A percentile compares a stretch with the other conserved stretches of the same genome.
Evolutionary conservation across 2,797 vertebrate genomes (phyloP).

Genomic region (Enteromius viviparus): DNA sequence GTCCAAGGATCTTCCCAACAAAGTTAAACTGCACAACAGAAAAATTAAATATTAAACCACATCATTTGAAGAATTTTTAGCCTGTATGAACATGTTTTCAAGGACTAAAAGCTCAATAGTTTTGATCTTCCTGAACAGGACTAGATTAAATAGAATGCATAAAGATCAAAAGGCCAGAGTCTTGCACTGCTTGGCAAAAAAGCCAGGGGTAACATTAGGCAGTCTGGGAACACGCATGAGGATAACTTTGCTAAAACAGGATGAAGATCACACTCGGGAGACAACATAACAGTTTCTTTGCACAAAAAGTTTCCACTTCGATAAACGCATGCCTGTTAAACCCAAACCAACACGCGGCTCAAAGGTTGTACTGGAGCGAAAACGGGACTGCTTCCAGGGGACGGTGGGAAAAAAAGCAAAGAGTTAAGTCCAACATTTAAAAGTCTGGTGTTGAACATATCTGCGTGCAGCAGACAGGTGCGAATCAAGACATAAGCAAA

Average conservation of each 20-base stretch:
- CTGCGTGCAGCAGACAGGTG: not conserved
- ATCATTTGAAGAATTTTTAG: not conserved
- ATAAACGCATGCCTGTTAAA: not conserved
- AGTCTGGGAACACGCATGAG: not conserved
- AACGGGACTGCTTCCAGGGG: not conserved
- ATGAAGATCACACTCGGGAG: not conserved
- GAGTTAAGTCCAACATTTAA: not conserved
- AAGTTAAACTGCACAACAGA: slow-evolving; percentile 90
- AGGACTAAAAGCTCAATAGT: slow-evolving; percentile 26
- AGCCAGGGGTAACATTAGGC: slow-evolving; percentile 1
- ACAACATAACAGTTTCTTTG: slow-evolving; percentile 1
- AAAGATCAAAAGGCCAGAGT: slow-evolving; percentile 27
- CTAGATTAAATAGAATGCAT: slow-evolving; percentile 39
- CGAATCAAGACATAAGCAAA: not conserved
- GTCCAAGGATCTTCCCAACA: slow-evolving; percentile 97
- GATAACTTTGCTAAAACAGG: not conserved
- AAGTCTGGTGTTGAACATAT: not conserved
- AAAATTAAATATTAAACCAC: slow-evolving; percentile 48
- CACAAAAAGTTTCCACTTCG: slow-evolving; percentile 9
- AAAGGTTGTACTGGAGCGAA: not conserved
- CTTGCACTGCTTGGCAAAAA: slow-evolving; percentile 1
- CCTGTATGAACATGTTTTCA: slow-evolving; percentile 29
- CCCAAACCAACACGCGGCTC: not conserved
- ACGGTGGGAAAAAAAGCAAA: not conserved
- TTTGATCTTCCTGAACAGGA: slow-evolving; percentile 42